phyloP scores from a whole-genome alignment of 1,140 invertebrate genomes.

The Drosophila sulfurigaster region DNA sequence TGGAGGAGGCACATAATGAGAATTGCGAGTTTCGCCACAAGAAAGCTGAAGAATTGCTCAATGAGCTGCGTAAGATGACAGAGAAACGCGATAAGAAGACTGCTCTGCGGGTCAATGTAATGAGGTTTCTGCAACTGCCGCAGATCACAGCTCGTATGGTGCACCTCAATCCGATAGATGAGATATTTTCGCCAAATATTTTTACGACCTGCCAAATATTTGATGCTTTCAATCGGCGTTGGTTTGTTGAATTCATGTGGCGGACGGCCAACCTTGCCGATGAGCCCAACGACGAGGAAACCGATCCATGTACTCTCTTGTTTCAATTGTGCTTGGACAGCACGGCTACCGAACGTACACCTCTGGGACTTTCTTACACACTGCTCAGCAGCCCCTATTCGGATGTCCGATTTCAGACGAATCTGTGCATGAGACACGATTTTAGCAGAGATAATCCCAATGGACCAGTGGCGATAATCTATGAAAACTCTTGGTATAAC shows the following conservation, averaged over 20 bases:
- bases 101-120: background rate
- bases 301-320: background rate
- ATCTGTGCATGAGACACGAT: conserved; percentile 37
- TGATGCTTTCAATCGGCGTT: background rate
- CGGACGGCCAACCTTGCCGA: background rate
- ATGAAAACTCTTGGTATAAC: conserved; percentile 7
- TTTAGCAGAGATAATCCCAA: background rate
- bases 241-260: conserved; percentile 40
- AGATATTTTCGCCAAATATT: background rate
- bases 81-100: background rate
- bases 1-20: background rate
- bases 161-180: background rate
- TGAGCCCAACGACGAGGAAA: background rate
- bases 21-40: conserved; percentile 25
- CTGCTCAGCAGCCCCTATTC: conserved; percentile 28
- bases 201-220: background rate
- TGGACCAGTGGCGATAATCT: conserved; percentile 22
- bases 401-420: conserved; percentile 32
- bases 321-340: conserved; percentile 22
- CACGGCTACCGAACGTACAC: no score
- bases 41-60: conserved; percentile 19
- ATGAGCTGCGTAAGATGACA: background rate
- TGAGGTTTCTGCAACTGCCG: conserved; percentile 22
- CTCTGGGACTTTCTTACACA: conserved; percentile 21
- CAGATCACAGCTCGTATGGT: conserved; percentile 22